phyloP scores from a whole-genome alignment of 1,140 invertebrate genomes.

The Bombyx mori region DNA sequence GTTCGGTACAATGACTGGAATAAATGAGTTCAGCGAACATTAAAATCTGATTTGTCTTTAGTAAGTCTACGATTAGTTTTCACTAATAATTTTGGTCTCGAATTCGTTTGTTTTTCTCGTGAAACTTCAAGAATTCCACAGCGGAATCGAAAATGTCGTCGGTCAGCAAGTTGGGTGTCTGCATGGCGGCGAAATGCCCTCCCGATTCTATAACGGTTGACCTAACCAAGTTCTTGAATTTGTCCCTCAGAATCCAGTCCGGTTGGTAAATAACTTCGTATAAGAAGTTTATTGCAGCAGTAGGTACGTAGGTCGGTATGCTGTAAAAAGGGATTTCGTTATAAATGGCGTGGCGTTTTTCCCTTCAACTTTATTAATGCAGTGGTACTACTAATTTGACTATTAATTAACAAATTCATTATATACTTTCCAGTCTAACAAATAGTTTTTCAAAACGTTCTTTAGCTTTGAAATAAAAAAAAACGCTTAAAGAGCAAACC shows the following conservation, averaged over 20 bases:
- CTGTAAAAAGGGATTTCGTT: slow-evolving; percentile 57
- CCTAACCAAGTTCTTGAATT: slow-evolving; percentile 77
- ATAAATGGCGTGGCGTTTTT: no score
- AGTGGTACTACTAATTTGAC: no score
- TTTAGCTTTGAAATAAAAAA: no score
- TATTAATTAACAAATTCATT: no score
- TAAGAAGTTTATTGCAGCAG: slow-evolving; percentile 76
- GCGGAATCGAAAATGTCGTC: slow-evolving; percentile 70
- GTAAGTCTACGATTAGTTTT: not conserved
- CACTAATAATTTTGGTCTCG: not conserved
- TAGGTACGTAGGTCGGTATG: slow-evolving; percentile 74
- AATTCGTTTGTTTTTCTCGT: slow-evolving; percentile 11
- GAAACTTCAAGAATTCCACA: slow-evolving; percentile 33
- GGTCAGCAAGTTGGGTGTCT: slow-evolving; percentile 80
- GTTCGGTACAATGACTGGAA: no score
- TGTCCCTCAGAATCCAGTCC: slow-evolving; percentile 73
- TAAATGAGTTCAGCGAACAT: no score
- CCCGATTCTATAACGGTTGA: slow-evolving; percentile 75
- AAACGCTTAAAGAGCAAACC: no score
- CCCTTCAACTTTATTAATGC: no score
- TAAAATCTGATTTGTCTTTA: no score
- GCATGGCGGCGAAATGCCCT: slow-evolving; percentile 90
- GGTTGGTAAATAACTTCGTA: slow-evolving; percentile 75
- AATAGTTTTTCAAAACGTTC: no score
- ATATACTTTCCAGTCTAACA: no score